Base-by-base conservation (phyloP, 2,888 invertebrate genomes). In the Ophion costatus region DNA sequence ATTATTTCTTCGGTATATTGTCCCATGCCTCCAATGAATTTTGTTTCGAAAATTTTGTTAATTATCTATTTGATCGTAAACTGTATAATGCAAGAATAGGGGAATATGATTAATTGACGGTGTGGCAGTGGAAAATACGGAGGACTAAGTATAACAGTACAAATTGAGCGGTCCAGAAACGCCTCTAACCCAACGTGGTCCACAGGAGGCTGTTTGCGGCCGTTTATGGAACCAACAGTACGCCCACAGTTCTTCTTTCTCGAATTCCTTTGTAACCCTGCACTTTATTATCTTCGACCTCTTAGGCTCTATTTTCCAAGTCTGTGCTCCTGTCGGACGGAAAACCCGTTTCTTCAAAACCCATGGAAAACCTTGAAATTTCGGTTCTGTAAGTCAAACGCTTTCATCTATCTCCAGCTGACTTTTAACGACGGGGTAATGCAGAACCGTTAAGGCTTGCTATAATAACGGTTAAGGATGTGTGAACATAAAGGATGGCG, bases 141-240 rank as follows among this genome's bases (percentile, higher is more conserved):
- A 38, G 38, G 38, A 38, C 38, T 38, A 38, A 42, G 11, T 38
- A 66, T 38, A 20, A 42, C 66, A 42, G 42, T 42, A 11, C 11
- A 11, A 11, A 67, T 42, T 67, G 22, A 69, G 17, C 51, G 24
- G 17, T 24, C 17, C 51, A 17, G 45, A 51, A 69, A 57, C 20
- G 6, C 10, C 4, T n/a, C 33, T n/a, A 11, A 38, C 56, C 2
- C 7, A 51, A 51, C 24, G 45, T 69, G 51, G 24, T 33, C 57
- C 71, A 57, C 57, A 38, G 71, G 81, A 61, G 64, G 56, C 70
- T 11, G 33, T 89, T 90, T 90, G 91, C 89, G 90, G 90, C 89
- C 90, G 90, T 90, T 92, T 92, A 91, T 90, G 88, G 88, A 89
- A 79, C 88, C 90, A 90, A 90, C 88, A 89, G 83, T 88, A 91